These are phyloP conservation scores for Seladonia tumulorum DNA, from an alignment of 2,888 invertebrate species.

Conservation along the genomic window DNA sequence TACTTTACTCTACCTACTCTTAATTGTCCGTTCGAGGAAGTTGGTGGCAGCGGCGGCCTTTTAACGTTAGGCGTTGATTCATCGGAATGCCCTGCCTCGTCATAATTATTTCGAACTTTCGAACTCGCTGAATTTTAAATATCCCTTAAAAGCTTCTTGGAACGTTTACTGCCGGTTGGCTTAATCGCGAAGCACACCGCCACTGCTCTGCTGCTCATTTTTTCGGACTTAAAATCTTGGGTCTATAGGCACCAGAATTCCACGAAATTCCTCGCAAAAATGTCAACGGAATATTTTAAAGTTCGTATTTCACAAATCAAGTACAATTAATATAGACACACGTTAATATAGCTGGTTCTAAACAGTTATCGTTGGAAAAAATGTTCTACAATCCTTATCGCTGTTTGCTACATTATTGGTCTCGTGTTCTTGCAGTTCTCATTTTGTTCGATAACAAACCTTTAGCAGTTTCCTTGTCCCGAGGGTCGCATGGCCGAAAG, in stretches of 20 bases:
- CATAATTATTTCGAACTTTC: slow-evolving; percentile 28
- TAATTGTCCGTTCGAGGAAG: slow-evolving; percentile 38
- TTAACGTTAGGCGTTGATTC: slow-evolving; percentile 37
- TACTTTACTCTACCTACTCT: slow-evolving; percentile 38
- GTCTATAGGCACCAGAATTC: background rate
- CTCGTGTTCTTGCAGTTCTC: no score
- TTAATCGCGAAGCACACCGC: background rate
- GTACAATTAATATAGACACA: no score
- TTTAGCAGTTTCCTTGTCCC: background rate
- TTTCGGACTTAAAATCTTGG: background rate
- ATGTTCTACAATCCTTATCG: background rate
- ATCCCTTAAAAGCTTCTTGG: slow-evolving; percentile 24
- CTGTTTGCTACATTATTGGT: background rate
- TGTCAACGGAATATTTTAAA: background rate
- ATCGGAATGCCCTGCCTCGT: slow-evolving; percentile 13
- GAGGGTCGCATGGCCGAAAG: background rate
- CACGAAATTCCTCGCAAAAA: background rate
- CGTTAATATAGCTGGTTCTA: no score
- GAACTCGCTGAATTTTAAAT: slow-evolving; percentile 31
- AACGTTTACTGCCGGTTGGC: background rate
- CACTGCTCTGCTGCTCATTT: slow-evolving; percentile 1
- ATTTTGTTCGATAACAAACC: background rate
- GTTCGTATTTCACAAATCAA: background rate
- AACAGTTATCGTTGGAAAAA: no score
- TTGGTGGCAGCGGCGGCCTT: slow-evolving; percentile 23